A percentile compares a stretch with the other conserved stretches of the same genome.
Evolutionary conservation across 2,888 invertebrate genomes (phyloP).

Genomic region (Lasioglossum vierecki): DNA sequence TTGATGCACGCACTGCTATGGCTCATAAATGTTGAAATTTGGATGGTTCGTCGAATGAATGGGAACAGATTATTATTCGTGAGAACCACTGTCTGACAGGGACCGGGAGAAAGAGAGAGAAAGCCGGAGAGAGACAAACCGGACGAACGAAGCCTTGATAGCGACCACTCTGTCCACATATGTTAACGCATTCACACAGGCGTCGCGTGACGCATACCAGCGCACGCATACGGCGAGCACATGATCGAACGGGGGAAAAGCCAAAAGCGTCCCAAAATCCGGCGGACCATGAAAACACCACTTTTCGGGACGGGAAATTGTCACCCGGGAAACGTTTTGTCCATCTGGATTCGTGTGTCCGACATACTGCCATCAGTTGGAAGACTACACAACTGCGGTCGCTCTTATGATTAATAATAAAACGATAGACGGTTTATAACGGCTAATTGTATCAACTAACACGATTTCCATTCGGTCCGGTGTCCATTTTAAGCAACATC

Average conservation of each 20-base stretch:
- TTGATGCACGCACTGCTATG: neutral
- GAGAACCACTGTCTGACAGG: constrained; percentile 70
- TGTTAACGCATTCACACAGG: constrained; percentile 68
- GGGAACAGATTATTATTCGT: constrained; percentile 16
- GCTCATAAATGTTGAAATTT: neutral
- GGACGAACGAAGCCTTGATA: constrained; percentile 69
- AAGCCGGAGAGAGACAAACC: constrained; percentile 55
- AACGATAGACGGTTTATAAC: neutral
- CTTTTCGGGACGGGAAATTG: constrained; percentile 34
- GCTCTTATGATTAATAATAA: neutral
- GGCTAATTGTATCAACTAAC: neutral
- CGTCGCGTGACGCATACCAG: constrained; percentile 60
- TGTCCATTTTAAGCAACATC: neutral
- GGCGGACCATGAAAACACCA: constrained; percentile 38
- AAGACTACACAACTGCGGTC: neutral
- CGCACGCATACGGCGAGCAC: constrained; percentile 60
- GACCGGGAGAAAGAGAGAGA: constrained; percentile 53
- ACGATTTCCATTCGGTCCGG: neutral
- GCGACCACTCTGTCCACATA: constrained; percentile 70
- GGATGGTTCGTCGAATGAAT: neutral
- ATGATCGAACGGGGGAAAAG: constrained; percentile 61
- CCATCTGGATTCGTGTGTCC: constrained; percentile 14
- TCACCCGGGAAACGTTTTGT: constrained; percentile 18
- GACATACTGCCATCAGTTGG: neutral
- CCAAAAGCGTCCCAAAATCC: constrained; percentile 52